Base-by-base conservation (phyloP, 1,140 invertebrate genomes). In the Belonocnema kinseyi region DNA sequence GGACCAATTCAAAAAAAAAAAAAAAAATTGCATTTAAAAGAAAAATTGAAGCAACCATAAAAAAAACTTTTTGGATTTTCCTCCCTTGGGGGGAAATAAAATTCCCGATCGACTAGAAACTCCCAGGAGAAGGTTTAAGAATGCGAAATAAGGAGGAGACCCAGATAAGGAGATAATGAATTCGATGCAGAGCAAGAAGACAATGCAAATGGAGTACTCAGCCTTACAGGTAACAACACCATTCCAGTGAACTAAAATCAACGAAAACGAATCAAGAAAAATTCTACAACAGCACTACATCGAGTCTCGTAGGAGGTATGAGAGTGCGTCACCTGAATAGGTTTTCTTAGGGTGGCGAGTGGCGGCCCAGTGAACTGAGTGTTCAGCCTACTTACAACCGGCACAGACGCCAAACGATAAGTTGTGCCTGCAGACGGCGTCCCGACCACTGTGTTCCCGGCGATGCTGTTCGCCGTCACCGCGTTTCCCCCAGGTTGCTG, bases 381-480 rank as follows among this genome's bases (percentile, higher is more conserved):
- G 81, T 92, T 92, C 85, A 92, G 90, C 91, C 89, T 91, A 89
- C 91, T 92, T 92, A 93, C 93, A 82, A 92, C 91, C 80, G 94
- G 92, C 84, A 93, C 89, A 83, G 93, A 92, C 87, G 93, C 92
- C 80, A 94, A 87, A 80, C 93, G 91, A 88, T 93, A 94, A 75
- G 92, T 93, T 73, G 93, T 91, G 71, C 89, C 90, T 76, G 88
- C 85, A 77, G 87, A 80, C 79, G 86, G 88, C 46, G 86, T 85
- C 73, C 85, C 89, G 40, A 91, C 90, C 73, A 91, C 87, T 58
- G 91, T 85, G 75, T 90, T 88, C 75, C 88, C 90, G 82, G 92
- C 88, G 90, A 93, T 88, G 89, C 91, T 92, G 83, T 93, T 93
- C 53, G 93, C 92, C 80, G 94, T 93, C 78, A 95, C 93, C 66